Base-by-base conservation (phyloP, 2,113 vertebrate species). In the Zosterops pallidus region DNA sequence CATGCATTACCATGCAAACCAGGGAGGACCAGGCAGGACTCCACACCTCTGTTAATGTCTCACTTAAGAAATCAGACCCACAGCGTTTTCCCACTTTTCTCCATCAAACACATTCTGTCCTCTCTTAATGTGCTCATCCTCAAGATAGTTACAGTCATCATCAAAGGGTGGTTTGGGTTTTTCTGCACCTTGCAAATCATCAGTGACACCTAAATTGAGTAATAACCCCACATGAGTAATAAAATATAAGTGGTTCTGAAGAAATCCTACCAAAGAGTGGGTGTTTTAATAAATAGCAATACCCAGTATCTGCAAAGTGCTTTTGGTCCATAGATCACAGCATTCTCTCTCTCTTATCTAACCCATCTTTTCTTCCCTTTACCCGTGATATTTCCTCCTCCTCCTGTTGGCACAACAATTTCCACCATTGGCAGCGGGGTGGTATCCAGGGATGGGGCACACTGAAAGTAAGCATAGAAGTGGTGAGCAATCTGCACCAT, bases 321-420 rank as follows among this genome's bases (percentile, higher is more conserved):
- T 92, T 92, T 94, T 81, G 89, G 89, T 89, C 60, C 89, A 83
- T 2, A 94, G 86, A 88, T 96, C 91, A 94, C 28, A 81, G 69
- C 77, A 65, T 71, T 71, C 82, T 83, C 37, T 77, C 60, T 46
- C 65, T 64, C 69, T 68, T 89, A 92, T 78, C 89, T 96, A 81
- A 86, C 79, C 55, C 81, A 83, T 80, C 64, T 88, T 81, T 68
- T 70, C 67, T n/a, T 14, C 47, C 53, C 60, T 89, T 97, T 86
- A 98, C 98, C 99, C 92, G 98, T 97, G 29, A 99, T 98, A 96
- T 99, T 99, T 33, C 99, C 99, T 2, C 98, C 99, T 64, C 98
- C 99, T 67, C 99, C 99, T 0, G 99, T 99, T 17, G 99, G 99
- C 93, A 99, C 99, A 83, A 99, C 98, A 80, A 99, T 98, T 94